Conservation (phyloP, 2,797 vertebrate genomes). For the Mallotus villosus region DNA sequence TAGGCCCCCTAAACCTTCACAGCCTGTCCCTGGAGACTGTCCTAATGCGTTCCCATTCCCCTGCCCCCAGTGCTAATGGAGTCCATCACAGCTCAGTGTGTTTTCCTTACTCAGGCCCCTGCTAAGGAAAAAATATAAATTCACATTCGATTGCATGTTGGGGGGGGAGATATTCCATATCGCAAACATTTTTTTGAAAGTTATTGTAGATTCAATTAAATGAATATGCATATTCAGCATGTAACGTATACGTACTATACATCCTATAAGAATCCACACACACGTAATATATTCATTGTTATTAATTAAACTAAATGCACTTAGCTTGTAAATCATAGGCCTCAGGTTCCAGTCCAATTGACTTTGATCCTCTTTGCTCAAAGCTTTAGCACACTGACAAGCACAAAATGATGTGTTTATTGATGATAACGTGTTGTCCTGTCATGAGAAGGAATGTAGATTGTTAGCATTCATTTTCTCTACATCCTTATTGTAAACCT, state of each 20-base stretch:
- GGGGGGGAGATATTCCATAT: constrained; percentile 25
- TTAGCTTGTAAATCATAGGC: no score
- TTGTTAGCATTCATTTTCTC: constrained; percentile 61
- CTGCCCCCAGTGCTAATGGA: constrained; percentile 69
- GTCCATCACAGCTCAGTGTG: constrained; percentile 51
- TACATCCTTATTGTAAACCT: constrained; percentile 61
- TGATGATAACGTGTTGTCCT: constrained; percentile 3
- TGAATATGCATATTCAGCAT: no score
- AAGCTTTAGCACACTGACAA: no score
- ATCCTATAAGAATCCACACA: neutral
- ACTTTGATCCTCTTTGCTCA: no score
- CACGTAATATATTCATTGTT: no score
- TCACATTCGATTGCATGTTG: constrained; percentile 58
- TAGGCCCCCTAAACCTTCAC: constrained; percentile 59
- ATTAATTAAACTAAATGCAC: no score
- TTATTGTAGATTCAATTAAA: no score
- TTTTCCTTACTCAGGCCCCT: constrained; percentile 47
- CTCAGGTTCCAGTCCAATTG: no score
- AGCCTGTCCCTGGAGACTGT: constrained; percentile 54
- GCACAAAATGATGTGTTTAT: neutral
- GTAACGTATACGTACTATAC: neutral
- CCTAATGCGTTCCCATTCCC: constrained; percentile 67
- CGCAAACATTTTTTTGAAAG: no score
- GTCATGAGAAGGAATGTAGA: constrained; percentile 45
- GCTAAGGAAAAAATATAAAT: constrained; percentile 46